Evolutionary conservation across 2,113 vertebrate genomes (phyloP).

Genomic region (Tachuris rubrigastra): DNA sequence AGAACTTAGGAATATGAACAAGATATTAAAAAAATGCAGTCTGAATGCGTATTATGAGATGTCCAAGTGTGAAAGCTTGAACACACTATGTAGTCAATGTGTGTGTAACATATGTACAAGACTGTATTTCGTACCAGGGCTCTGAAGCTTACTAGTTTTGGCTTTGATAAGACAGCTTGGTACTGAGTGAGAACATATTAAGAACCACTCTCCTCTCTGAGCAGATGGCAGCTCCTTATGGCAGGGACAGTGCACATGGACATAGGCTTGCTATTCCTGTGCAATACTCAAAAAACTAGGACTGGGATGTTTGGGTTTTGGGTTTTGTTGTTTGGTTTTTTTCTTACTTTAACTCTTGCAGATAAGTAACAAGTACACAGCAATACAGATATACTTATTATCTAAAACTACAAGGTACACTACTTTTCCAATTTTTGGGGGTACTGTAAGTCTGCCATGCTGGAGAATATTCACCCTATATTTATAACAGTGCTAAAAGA

Average conservation of each 20-base stretch:
- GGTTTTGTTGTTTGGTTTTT: neutral
- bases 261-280: neutral
- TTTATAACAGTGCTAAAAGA: neutral
- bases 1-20: neutral
- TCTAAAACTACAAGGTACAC: neutral
- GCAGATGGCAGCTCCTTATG: conserved; percentile 57
- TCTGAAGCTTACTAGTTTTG: neutral
- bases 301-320: neutral
- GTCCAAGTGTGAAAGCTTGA: neutral
- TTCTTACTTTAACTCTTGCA: neutral
- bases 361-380: neutral
- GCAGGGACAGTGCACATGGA: conserved; percentile 3
- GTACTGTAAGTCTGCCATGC: neutral
- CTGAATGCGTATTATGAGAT: neutral
- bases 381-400: neutral
- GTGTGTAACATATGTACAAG: neutral
- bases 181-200: conserved; percentile 21
- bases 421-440: neutral
- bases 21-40: neutral
- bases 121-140: neutral
- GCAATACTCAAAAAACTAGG: neutral
- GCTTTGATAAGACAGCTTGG: conserved; percentile 6
- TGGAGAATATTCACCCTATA: neutral
- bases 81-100: neutral
- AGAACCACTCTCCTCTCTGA: neutral